A percentile compares a stretch with the other conserved stretches of the same genome.
Evolutionary conservation across 2,797 vertebrate genomes (phyloP).

Genomic region (Neosilurus mollespiculum): DNA sequence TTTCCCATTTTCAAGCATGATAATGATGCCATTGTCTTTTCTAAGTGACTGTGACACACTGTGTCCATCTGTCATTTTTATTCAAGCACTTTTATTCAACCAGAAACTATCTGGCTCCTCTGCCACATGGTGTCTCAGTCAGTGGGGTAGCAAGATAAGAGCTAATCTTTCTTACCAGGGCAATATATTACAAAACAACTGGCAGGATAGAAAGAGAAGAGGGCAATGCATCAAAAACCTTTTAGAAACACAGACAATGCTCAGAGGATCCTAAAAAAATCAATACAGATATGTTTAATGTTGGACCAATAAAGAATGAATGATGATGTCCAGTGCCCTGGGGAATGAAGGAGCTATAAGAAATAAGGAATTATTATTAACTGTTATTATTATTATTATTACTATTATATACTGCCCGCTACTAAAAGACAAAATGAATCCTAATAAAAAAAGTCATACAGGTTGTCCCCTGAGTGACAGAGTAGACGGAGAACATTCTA

Average conservation of each 20-base stretch:
- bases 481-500: neutral
- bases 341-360: neutral
- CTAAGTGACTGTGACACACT: too few relatives aligned
- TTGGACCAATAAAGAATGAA: constrained; percentile 30
- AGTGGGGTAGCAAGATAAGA: neutral
- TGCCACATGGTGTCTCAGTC: neutral
- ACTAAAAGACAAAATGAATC: too few relatives aligned
- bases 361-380: neutral
- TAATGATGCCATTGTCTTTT: too few relatives aligned
- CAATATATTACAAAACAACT: constrained; percentile 3
- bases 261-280: constrained; percentile 22
- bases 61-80: too few relatives aligned
- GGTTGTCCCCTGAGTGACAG: neutral
- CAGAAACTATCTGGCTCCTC: neutral
- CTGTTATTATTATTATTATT: neutral
- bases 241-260: constrained; percentile 31
- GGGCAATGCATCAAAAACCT: constrained; percentile 12
- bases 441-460: too few relatives aligned
- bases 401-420: neutral
- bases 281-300: constrained; percentile 40
- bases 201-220: neutral
- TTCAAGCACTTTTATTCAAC: too few relatives aligned
- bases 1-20: too few relatives aligned
- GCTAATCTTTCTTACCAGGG: neutral
- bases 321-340: constrained; percentile 1